These are phyloP conservation scores for Gobio occitaniae DNA, from an alignment of 2,797 vertebrate genomes.

Conservation along the genomic window DNA sequence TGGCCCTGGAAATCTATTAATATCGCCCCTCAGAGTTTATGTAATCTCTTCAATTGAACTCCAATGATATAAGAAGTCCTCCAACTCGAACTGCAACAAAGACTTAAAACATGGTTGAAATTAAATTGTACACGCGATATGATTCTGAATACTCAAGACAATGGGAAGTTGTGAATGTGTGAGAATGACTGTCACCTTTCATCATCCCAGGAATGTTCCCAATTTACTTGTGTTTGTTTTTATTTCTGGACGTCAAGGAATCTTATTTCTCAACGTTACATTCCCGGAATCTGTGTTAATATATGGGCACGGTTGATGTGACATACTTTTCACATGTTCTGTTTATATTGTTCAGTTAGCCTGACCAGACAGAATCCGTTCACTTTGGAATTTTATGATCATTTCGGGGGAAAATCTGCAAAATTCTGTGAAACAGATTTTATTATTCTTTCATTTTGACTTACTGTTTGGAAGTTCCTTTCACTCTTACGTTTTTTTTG, in stretches of 20 bases:
- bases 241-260: conserved; percentile 19
- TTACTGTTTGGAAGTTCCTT: background rate
- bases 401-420: too few species aligned
- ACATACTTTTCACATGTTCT: background rate
- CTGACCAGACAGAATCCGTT: background rate
- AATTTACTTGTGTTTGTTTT: background rate
- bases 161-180: background rate
- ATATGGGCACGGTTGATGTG: background rate
- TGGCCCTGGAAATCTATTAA: background rate
- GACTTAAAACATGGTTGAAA: background rate
- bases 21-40: background rate
- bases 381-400: background rate
- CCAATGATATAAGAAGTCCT: background rate
- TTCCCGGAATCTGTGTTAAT: conserved; percentile 10
- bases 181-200: background rate
- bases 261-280: conserved; percentile 19
- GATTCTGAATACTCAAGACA: background rate
- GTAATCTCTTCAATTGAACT: background rate
- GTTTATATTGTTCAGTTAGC: background rate
- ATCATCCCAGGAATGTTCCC: conserved; percentile 10
- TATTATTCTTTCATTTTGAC: background rate
- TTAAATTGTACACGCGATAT: background rate
- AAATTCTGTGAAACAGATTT: background rate
- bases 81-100: background rate
- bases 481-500: too few species aligned